Conservation (phyloP, 1,140 invertebrate genomes). For the Eriocheir sinensis region DNA sequence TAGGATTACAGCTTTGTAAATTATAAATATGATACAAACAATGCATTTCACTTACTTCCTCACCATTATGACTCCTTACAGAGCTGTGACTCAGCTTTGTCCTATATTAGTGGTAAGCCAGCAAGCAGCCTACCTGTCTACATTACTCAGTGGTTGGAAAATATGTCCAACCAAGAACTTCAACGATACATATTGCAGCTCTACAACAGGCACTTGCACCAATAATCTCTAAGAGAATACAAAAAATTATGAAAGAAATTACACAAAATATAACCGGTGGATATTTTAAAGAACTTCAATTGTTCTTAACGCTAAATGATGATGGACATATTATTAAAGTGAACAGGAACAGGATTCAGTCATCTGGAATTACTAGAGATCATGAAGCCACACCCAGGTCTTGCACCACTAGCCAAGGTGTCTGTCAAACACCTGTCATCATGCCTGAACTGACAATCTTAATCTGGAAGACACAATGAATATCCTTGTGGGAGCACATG, state of each 20-base stretch:
- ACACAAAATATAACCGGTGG: background rate
- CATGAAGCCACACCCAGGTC: background rate
- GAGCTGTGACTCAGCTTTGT: constrained; percentile 11
- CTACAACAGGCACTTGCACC: background rate
- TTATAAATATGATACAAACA: background rate
- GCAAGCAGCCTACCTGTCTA: background rate
- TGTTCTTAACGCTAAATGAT: background rate
- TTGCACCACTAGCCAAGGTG: background rate
- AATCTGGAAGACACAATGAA: background rate
- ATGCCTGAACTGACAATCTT: background rate
- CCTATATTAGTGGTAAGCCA: background rate
- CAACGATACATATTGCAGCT: background rate
- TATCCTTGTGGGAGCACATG: background rate
- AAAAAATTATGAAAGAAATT: background rate
- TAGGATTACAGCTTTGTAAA: background rate
- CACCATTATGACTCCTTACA: background rate
- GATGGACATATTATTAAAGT: background rate
- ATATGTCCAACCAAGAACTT: background rate
- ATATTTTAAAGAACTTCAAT: background rate
- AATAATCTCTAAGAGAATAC: background rate
- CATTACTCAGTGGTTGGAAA: background rate
- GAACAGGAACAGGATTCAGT: background rate
- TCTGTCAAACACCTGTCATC: background rate
- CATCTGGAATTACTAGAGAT: background rate
- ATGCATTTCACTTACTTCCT: background rate